phyloP scores from a whole-genome alignment of 2,113 vertebrate genomes.

The Menidia beryllina region DNA sequence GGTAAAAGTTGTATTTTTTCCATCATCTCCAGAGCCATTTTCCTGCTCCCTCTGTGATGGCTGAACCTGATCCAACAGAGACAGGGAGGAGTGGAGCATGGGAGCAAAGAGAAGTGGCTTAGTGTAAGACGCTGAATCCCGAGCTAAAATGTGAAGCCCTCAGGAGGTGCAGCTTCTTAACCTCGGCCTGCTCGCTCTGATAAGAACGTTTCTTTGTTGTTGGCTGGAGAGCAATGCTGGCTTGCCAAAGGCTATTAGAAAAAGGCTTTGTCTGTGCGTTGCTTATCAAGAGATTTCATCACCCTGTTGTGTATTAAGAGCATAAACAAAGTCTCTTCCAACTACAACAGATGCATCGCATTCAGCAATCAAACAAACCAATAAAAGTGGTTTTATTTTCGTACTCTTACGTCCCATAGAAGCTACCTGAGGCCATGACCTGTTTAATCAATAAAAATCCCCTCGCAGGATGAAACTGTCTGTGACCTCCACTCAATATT shows the following conservation, averaged over 20 bases:
- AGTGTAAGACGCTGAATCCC: constrained; percentile 73
- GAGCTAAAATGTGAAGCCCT: constrained; percentile 72
- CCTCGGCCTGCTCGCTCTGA: constrained; percentile 74
- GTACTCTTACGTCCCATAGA: constrained; percentile 2
- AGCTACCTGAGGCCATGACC: constrained; percentile 20
- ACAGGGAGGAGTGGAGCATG: constrained; percentile 31
- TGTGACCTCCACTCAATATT: constrained; percentile 59
- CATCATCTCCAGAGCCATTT: constrained; percentile 47
- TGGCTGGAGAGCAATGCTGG: constrained; percentile 58
- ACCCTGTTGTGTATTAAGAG: constrained; percentile 34
- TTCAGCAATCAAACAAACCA: constrained; percentile 37
- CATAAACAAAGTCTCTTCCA: constrained; percentile 31
- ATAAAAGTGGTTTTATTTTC: constrained; percentile 20
- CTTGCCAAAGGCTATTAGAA: constrained; percentile 67
- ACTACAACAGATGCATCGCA: constrained; percentile 2
- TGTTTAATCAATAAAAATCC: constrained; percentile 36
- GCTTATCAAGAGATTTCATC: constrained; percentile 70
- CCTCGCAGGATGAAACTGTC: constrained; percentile 59
- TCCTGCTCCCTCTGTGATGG: constrained; percentile 41
- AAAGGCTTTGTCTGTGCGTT: constrained; percentile 44
- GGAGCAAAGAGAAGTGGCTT: constrained; percentile 63
- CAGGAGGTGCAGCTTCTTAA: constrained; percentile 73
- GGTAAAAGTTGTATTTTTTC: constrained; percentile 36
- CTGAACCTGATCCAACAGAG: constrained; percentile 46
- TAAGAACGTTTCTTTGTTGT: constrained; percentile 76